Percentiles rank a stretch among this genome's conserved stretches.
phyloP scores from a whole-genome alignment of 2,888 invertebrate species.

The Brenthis ino region DNA sequence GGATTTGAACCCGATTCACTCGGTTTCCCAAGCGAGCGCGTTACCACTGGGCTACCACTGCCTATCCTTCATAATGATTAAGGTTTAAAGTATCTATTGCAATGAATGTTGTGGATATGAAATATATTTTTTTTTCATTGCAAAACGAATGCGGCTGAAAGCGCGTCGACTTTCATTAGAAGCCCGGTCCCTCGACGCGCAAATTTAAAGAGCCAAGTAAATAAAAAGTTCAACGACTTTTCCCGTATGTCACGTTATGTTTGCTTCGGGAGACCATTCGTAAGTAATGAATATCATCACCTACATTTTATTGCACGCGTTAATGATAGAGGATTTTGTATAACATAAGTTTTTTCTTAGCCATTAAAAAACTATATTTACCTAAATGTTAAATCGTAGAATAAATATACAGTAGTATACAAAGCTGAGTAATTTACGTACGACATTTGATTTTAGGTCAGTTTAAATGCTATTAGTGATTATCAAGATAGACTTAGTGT shows the following conservation, averaged over 20 bases:
- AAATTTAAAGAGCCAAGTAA: conserved; percentile 32
- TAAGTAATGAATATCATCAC: conserved; percentile 11
- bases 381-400: neutral
- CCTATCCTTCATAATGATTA: too few species aligned
- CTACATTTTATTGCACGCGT: conserved; percentile 8
- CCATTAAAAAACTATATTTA: too few species aligned
- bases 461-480: neutral
- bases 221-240: conserved; percentile 33
- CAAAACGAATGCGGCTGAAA: conserved; percentile 17
- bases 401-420: neutral
- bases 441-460: neutral
- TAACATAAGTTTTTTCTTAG: too few species aligned
- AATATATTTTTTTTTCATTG: neutral
- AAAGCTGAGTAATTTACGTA: neutral
- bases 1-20: too few species aligned
- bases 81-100: neutral
- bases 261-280: conserved; percentile 19
- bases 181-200: conserved; percentile 22
- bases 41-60: too few species aligned
- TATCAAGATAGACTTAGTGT: too few species aligned
- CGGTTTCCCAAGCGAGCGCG: too few species aligned
- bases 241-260: conserved; percentile 22
- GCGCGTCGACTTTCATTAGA: conserved; percentile 26
- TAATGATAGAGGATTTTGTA: conserved; percentile 1
- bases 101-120: neutral